Evolutionary conservation across 2,888 invertebrate species (phyloP), one percentile per base, ranked within the genome.

Genomic region (Drosophila meridiana): DNA sequence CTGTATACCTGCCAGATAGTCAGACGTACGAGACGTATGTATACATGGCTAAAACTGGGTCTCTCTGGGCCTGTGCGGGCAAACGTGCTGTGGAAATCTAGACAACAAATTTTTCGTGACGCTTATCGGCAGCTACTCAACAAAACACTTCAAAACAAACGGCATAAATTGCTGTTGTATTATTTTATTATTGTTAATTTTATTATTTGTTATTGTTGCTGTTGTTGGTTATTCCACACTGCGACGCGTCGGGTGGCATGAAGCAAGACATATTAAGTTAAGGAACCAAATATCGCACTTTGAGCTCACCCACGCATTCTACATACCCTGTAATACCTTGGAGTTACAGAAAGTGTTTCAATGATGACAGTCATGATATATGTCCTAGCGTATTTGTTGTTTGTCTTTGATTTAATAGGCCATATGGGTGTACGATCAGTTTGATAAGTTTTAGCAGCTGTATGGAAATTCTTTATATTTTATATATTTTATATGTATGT

Each of bases 61-160:
- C 65, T 65, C 32, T 28, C 20, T 20, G 20, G 36, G n/a, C 28
- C 52, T 38, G 53, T 43, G 63, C 42, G 32, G 60, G 55, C 63
- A 59, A 45, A 67, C 73, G 75, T 75, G 85, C 47, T 48, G 11
- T 83, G 83, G 63, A 83, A 80, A 83, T 83, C 77, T 79, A 78
- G 78, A 72, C 83, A 76, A 28, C 62, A 59, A 68, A 66, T 68
- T 63, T 26, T 34, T 34, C 52, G 45, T 68, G 26, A 63, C 68
- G 75, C 83, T 84, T 87, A 84, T 84, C 87, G 82, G 70, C 82
- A 83, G 69, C 65, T 59, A 63, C 55, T 63, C 66, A 74, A 71
- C 50, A 52, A 62, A 62, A 63, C 69, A 72, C 75, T 78, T 60
- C 26, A 73, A 48, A 34, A 42, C 30, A 34, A 42, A 64, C 52